These are phyloP conservation scores for Galeopsomyia nigrocyanea DNA, from an alignment of 2,888 invertebrate genomes.

Conservation along the genomic window DNA sequence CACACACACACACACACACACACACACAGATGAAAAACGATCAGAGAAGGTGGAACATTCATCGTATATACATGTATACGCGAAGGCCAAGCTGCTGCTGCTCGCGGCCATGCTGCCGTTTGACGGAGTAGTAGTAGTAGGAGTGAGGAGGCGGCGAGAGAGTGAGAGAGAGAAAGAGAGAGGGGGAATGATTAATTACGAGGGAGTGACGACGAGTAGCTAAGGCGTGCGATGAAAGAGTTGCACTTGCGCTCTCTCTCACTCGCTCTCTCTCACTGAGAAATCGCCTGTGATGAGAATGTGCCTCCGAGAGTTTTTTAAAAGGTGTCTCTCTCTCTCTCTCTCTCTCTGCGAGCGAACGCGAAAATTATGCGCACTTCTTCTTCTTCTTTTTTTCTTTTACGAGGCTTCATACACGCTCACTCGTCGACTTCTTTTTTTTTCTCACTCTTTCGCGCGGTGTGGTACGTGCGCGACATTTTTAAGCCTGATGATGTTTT, in stretches of 20 bases:
- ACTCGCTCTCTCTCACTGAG: conserved; percentile 28
- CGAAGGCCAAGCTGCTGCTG: conserved; percentile 57
- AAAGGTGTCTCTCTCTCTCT: conserved; percentile 3
- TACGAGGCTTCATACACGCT: neutral
- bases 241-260: conserved; percentile 21
- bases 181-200: conserved; percentile 67
- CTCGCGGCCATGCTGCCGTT: conserved; percentile 49
- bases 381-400: conserved; percentile 3
- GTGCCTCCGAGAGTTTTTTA: conserved; percentile 12
- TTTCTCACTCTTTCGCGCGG: no score
- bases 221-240: conserved; percentile 47
- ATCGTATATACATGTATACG: no score
- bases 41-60: conserved; percentile 13
- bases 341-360: neutral
- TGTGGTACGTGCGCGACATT: no score
- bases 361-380: neutral
- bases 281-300: conserved; percentile 37
- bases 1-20: conserved; percentile 2
- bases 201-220: conserved; percentile 60
- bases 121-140: conserved; percentile 43
- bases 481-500: no score
- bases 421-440: no score
- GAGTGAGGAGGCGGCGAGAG: conserved; percentile 47
- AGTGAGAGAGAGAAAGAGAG: conserved; percentile 59
- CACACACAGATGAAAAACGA: neutral